Evolutionary conservation across 2,113 vertebrate species (phyloP), one percentile per base, ranked within the genome.

Genomic region (Rana temporaria): DNA sequence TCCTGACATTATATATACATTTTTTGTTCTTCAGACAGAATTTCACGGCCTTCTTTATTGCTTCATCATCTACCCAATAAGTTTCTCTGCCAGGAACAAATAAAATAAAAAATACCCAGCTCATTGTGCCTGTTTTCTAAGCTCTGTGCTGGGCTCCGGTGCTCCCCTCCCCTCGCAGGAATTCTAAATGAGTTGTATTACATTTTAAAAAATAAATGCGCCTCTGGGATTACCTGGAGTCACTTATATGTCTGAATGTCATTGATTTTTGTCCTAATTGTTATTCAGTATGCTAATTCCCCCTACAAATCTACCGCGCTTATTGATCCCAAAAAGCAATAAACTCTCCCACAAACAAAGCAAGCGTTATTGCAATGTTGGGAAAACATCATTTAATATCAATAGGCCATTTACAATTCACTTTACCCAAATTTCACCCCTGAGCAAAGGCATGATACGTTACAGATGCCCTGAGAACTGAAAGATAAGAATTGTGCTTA

Each of bases 241-340:
- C 91, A 90, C 89, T 89, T 94, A 95, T 97, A 96, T 97, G 92
- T 94, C 94, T 91, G 94, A 96, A 95, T 94, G 92, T 90, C 88
- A 99, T 98, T 91, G 96, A 98, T 96, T 95, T 91, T 91, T 92
- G 85, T 86, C 92, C 93, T 96, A 95, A 96, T 96, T 95, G 94
- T 95, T 96, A 96, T 94, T 96, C 95, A 94, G 92, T 95, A 95
- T 95, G 94, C 93, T 97, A 98, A 98, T 96, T 94, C 95, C 89
- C 89, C 92, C 94, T 94, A 96, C 95, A 96, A 96, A 96, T 96
- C 94, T 93, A 91, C 92, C 90, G 91, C 91, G 88, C 86, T 57
- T 95, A 98, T 98, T 92, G 96, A 98, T 96, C 94, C 66, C 60
- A 90, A 88, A 91, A 93, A 95, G 92, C 95, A 95, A 97, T 96